Evolutionary conservation across 1,140 invertebrate species (phyloP), one percentile per base, ranked within the genome.

Genomic region (Drosophila baimaii): DNA sequence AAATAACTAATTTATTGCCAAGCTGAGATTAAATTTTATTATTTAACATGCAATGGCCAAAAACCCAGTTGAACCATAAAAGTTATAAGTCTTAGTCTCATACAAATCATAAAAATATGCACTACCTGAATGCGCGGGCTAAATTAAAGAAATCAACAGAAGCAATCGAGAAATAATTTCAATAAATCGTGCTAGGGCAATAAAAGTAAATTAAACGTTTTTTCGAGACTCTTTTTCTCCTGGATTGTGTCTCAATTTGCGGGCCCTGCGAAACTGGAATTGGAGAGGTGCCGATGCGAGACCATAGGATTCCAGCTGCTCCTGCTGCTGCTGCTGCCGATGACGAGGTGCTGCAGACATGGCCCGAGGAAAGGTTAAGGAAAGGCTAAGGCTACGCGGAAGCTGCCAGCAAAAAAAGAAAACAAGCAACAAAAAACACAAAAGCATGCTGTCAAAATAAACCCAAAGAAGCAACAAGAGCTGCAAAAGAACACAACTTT

Each of bases 201-300:
- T 88, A 88, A 86, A 88, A 83, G 61, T 77, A 89, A 88, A 88
- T 88, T 83, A 82, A 88, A 88, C 64, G 54, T 49, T 80, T 76
- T 76, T 57, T 37, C 12, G 54, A 3, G 63, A 61, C 63, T 44
- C 51, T 54, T 33, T 35, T 54, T 47, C 72, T 43, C 41, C 69
- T 27, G 51, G 47, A 43, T 74, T 86, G 83, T 83, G 79, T 86
- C 83, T 86, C 83, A 86, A 86, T 86, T 86, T 86, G 76, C 41
- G 25, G 31, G 19, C 49, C 51, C 77, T 25, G 37, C 35, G n/a
- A 76, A 41, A 43, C 33, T 55, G 35, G 23, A 52, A 37, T 59
- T 47, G 44, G 25, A 33, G 31, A 39, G 59, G 21, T 59, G 44
- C 74, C 37, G 52, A 33, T 62, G 65, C 61, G 52, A 46, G 37